A percentile compares a stretch with the other conserved stretches of the same genome.
Conservation (phyloP, 1,140 invertebrate genomes). For the Radopholus similis region DNA sequence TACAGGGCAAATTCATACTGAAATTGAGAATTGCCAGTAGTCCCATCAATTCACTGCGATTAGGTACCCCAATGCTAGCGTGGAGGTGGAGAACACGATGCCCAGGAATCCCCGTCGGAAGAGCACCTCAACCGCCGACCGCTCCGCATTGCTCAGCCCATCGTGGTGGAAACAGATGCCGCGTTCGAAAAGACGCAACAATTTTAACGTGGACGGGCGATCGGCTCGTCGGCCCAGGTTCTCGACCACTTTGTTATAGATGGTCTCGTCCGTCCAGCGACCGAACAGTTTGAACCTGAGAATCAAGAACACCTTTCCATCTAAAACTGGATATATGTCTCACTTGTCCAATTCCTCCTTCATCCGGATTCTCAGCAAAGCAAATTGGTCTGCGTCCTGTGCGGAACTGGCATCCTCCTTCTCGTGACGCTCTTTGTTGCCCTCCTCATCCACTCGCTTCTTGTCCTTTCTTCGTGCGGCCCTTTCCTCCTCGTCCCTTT, state of each 20-base stretch:
- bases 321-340: background rate
- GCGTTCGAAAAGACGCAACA: conserved; percentile 52
- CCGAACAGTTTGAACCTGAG: conserved; percentile 54
- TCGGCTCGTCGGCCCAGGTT: conserved; percentile 17
- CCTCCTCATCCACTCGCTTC: conserved; percentile 46
- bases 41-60: background rate
- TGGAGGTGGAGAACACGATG: conserved; percentile 56
- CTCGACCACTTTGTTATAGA: conserved; percentile 42
- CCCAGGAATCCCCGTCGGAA: conserved; percentile 56
- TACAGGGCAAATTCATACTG: conserved; percentile 60
- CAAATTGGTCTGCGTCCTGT: conserved; percentile 44
- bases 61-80: conserved; percentile 49
- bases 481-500: conserved; percentile 47
- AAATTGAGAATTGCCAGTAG: conserved; percentile 21
- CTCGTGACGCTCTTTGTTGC: conserved; percentile 31
- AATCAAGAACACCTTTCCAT: background rate
- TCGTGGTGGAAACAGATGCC: conserved; percentile 59
- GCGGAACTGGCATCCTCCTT: conserved; percentile 17
- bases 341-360: conserved; percentile 47
- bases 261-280: conserved; percentile 37
- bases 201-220: conserved; percentile 27
- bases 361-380: conserved; percentile 42
- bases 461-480: conserved; percentile 54
- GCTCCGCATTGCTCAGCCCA: conserved; percentile 47
- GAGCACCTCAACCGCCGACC: conserved; percentile 55